Conservation (phyloP, 2,888 invertebrate genomes). For the Meteorus colon region DNA sequence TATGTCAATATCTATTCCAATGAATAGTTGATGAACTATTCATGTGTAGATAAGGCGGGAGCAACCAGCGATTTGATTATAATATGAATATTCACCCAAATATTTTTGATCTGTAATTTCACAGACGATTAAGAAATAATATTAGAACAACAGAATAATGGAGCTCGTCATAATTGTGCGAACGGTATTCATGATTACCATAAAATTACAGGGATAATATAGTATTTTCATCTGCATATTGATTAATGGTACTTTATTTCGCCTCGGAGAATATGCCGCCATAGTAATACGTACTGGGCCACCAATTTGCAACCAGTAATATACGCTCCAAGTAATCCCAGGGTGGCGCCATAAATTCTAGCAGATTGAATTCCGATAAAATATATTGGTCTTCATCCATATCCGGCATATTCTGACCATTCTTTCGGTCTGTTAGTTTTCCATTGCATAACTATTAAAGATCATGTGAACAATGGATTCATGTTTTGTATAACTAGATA, state of each 20-base stretch:
- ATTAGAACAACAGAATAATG: no score
- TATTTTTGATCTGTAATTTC: background rate
- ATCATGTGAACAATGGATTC: background rate
- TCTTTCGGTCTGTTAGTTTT: background rate
- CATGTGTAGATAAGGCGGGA: no score
- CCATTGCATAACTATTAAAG: background rate
- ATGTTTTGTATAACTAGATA: no score
- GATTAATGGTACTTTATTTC: conserved; percentile 1
- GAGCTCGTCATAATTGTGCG: no score
- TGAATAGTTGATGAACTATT: no score
- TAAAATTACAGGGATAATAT: no score
- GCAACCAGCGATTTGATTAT: no score
- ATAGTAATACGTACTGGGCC: conserved; percentile 84
- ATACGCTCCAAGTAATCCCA: conserved; percentile 76
- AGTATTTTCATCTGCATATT: background rate
- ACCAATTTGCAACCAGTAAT: conserved; percentile 87
- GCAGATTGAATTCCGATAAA: conserved; percentile 77
- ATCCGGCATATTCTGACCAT: background rate
- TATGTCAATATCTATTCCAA: no score
- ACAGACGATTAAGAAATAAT: no score
- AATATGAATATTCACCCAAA: no score
- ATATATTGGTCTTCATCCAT: conserved; percentile 12
- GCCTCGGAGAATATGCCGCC: conserved; percentile 79
- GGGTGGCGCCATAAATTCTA: conserved; percentile 79
- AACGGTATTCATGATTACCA: no score